A percentile compares a stretch with the other conserved stretches of the same genome.
These are phyloP conservation scores for Tragelaphus buxtoni DNA, from an alignment of 2,113 vertebrate species.

Conservation along the genomic window DNA sequence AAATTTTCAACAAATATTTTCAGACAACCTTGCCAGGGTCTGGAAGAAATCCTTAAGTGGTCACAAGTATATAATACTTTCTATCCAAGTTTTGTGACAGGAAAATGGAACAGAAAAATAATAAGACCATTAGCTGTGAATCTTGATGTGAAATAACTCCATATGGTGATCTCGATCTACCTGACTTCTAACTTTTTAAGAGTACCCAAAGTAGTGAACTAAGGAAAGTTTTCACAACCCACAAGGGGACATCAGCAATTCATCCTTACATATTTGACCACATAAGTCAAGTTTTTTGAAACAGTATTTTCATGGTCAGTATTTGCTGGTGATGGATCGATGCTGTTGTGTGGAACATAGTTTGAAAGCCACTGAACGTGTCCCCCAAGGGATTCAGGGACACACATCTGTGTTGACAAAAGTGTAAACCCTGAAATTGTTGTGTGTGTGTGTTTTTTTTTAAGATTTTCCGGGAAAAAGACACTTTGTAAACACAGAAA, in stretches of 20 bases:
- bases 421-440: not conserved
- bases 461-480: constrained; percentile 71
- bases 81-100: not conserved
- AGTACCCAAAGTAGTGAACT: not conserved
- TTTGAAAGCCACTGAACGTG: not conserved
- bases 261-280: not conserved
- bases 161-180: not conserved
- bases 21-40: not conserved
- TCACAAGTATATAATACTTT: not conserved
- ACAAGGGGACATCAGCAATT: not conserved
- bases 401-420: not conserved
- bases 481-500: not conserved
- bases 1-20: not conserved
- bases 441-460: not conserved
- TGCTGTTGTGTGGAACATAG: not conserved
- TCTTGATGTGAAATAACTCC: not conserved
- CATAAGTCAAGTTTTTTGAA: not conserved
- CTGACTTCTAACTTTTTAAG: not conserved
- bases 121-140: not conserved
- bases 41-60: not conserved
- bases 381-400: not conserved
- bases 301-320: not conserved
- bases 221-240: not conserved
- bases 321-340: not conserved
- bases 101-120: not conserved